Evolutionary conservation across 2,113 vertebrate species (phyloP), one percentile per base, ranked within the genome.

Genomic region (Malaclemys terrapin): DNA sequence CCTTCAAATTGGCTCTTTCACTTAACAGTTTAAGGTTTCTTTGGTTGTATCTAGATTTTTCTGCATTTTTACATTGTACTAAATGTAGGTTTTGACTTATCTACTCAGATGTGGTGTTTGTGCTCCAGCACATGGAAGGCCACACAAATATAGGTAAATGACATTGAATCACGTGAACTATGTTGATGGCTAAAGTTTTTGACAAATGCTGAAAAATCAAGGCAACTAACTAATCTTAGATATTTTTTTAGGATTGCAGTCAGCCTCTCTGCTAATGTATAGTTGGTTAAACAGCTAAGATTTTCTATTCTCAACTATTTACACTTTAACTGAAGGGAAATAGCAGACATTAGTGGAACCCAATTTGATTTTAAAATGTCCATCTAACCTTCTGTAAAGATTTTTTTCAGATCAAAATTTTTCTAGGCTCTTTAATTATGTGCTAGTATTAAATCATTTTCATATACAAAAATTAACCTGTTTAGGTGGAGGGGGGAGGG

Each of bases 301-400:
- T 8, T 62, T 62, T 5, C 65, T 72, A 38, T 10, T 72, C 22
- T 56, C 54, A 38, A 72, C 2, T 38, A 69, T 2, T 69, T 69
- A 69, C 17, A 69, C 35, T 69, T n/a, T 19, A 20, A 20, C 6
- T 16, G 14, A 69, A 69, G 35, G 17, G 35, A 69, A 38, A 69
- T 17, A 65, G 11, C 6, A n/a, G 4, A n/a, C 2, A 6, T 65
- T 19, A 19, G 4, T n/a, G n/a, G 62, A 17, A 9, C 35, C 16
- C n/a, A n/a, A 35, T 65, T 35, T 8, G 57, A 59, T 29, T 59
- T 59, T 59, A 59, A 59, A 59, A 62, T 62, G 1, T 62, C 59
- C 8, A 10, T 27, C 29, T 19, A 4, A 35, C 8, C 2, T 17
- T 35, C 4, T 2, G 31, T 27, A 57, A 3, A 24, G 9, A 10